Evolutionary conservation across 2,888 invertebrate species (phyloP).

Genomic region (Mythimna vitellina): DNA sequence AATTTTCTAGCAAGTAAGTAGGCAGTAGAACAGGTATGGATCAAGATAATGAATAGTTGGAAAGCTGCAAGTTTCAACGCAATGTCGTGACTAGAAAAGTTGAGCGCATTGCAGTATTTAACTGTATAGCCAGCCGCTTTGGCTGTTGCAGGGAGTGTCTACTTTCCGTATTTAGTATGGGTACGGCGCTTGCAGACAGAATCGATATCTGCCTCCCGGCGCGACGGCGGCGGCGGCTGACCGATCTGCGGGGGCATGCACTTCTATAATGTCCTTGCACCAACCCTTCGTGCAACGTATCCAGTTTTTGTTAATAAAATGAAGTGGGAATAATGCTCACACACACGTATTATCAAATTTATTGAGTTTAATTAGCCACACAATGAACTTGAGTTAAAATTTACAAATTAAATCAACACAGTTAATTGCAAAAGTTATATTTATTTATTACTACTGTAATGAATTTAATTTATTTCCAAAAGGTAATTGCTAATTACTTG

Average conservation of each 20-base stretch:
- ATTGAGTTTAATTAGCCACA: slow-evolving; percentile 28
- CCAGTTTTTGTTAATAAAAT: neutral
- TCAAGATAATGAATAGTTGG: slow-evolving; percentile 72
- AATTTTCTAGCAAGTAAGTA: slow-evolving; percentile 63
- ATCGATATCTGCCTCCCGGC: slow-evolving; percentile 83
- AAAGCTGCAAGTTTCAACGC: slow-evolving; percentile 78
- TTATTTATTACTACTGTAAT: slow-evolving; percentile 6
- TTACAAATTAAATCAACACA: slow-evolving; percentile 31
- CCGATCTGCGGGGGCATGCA: slow-evolving; percentile 77
- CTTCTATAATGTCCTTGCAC: slow-evolving; percentile 70
- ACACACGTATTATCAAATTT: slow-evolving; percentile 8
- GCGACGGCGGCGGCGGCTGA: slow-evolving; percentile 71
- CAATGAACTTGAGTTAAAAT: slow-evolving; percentile 27
- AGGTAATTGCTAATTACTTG: neutral
- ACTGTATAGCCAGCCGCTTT: slow-evolving; percentile 68
- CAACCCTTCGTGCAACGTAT: slow-evolving; percentile 17
- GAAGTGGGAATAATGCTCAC: slow-evolving; percentile 1
- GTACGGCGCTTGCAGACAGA: slow-evolving; percentile 82
- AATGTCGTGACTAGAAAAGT: slow-evolving; percentile 79
- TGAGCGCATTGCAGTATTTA: slow-evolving; percentile 76
- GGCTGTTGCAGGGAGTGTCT: slow-evolving; percentile 71
- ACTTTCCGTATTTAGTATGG: slow-evolving; percentile 80
- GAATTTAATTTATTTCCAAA: neutral
- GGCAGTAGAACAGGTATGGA: slow-evolving; percentile 65
- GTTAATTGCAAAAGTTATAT: neutral